Conservation (phyloP, 2,797 vertebrate species). For the Alectoris magna region DNA sequence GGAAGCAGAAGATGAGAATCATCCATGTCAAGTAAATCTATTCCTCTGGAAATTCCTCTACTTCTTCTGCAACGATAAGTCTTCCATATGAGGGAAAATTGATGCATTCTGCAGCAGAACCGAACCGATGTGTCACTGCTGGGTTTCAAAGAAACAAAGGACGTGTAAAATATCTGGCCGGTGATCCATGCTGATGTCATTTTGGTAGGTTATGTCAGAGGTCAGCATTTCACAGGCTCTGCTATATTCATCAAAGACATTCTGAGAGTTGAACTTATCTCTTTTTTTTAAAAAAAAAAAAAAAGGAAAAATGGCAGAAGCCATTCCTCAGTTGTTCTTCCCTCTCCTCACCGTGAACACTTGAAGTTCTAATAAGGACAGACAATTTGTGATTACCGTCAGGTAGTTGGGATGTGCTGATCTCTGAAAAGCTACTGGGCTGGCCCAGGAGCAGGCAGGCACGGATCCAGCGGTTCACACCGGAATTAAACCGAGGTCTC, state of each 20-base stretch:
- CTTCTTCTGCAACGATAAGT: not conserved
- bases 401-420: not conserved
- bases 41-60: not conserved
- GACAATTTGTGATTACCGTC: not conserved
- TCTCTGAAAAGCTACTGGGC: not conserved
- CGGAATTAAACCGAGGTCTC: not conserved
- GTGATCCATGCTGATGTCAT: not conserved
- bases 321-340: not conserved
- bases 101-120: not conserved
- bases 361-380: not conserved
- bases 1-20: not conserved
- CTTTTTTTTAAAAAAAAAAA: not conserved
- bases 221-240: not conserved
- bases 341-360: not conserved
- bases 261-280: not conserved
- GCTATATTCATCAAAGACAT: not conserved
- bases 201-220: not conserved
- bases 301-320: not conserved
- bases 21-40: not conserved
- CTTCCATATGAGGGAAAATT: rapidly evolving
- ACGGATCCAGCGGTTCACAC: not conserved
- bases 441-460: not conserved
- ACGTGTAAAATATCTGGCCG: not conserved
- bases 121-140: not conserved
- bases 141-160: not conserved